Conservation (phyloP, 2,113 vertebrate genomes). For the Campylomormyrus numenius region DNA sequence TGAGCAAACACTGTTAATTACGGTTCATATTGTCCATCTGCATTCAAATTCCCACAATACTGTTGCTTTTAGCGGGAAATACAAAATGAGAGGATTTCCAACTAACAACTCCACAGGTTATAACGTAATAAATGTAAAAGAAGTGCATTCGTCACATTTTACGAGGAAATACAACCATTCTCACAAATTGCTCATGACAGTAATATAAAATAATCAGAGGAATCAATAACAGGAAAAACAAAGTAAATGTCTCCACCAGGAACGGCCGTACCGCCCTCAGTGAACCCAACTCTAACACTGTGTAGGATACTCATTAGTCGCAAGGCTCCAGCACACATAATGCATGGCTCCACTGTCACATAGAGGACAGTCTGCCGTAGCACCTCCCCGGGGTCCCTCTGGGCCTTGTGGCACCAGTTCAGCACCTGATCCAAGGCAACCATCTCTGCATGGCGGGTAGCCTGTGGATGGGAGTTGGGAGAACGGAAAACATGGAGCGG, state of each 20-base stretch:
- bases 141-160: not conserved
- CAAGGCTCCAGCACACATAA: slow-evolving; percentile 88
- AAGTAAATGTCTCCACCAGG: not conserved
- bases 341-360: slow-evolving; percentile 90
- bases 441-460: slow-evolving; percentile 95
- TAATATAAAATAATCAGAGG: not conserved
- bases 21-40: not conserved
- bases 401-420: slow-evolving; percentile 67
- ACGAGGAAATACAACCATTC: not conserved
- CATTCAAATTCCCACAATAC: not conserved
- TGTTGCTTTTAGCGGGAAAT: not conserved
- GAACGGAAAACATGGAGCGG: not conserved
- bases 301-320: slow-evolving; percentile 86
- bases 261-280: not conserved
- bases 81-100: not conserved
- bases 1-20: not conserved
- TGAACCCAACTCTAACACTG: not conserved
- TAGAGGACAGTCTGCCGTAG: slow-evolving; percentile 69
- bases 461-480: slow-evolving; percentile 53
- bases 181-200: not conserved
- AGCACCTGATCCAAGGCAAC: slow-evolving; percentile 81
- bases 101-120: not conserved
- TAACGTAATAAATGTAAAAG: not conserved
- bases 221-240: not conserved
- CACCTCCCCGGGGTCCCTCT: slow-evolving; percentile 54